Base-by-base conservation (phyloP, 2,797 vertebrate genomes). In the Octomys mimax region DNA sequence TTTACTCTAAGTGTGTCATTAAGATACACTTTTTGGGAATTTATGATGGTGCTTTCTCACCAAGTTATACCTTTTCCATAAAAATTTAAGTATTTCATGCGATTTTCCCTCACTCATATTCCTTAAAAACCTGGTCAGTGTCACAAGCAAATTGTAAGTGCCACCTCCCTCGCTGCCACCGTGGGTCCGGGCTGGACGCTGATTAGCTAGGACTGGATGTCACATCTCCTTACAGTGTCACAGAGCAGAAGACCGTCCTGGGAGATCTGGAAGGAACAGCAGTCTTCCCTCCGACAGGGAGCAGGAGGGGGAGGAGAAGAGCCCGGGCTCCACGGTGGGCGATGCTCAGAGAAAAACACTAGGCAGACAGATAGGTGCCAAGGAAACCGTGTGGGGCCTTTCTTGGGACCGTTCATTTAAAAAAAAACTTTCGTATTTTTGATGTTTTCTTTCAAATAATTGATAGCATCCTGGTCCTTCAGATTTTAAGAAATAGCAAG, bases 1-100 rank as follows among this genome's bases (percentile, higher is more conserved):
- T 99, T 99, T 99, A 99, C 99, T 99, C 99, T 99, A 99, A 99
- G 99, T 99, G 99, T 99, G 99, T 99, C 99, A 99, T 99, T 99
- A 99, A 99, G 98, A 98, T 98, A 99, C 98, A 98, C 98, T 98
- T 99, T 99, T 98, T 98, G 98, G 98, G 98, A 98, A 98, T 98
- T 98, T 99, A 99, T 98, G 98, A 98, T 98, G 97, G 98, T 92
- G 98, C 98, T 99, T 98, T 97, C 98, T 98, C 98, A 98, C 98
- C 98, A 99, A 98, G 97, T 98, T 99, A 98, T 98, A 98, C 98
- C 98, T 98, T 98, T 98, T 98, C 98, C 98, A 98, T 98, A 98
- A 99, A 98, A 98, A 98, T 98, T 98, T 98, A 98, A 99, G 98
- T 97, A 98, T 99, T 98, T 98, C 97, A 98, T 98, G 97, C 97